Evolutionary conservation across 2,797 vertebrate species (phyloP), one percentile per base, ranked within the genome.

Genomic region (Argentina silus): DNA sequence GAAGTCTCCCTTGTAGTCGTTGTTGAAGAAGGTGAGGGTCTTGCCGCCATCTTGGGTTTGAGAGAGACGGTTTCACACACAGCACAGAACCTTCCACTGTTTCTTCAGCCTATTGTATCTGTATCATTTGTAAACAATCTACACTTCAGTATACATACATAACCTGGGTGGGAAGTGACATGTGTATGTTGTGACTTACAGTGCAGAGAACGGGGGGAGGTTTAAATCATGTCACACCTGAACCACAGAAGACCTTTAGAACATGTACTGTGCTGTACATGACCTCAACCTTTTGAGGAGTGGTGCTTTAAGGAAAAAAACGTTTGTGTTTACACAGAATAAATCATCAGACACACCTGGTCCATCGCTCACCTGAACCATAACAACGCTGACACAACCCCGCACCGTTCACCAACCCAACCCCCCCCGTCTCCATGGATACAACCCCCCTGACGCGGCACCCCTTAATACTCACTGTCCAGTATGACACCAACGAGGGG

Each of bases 11-110:
- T 87, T 95, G 81, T 95, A 95, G 92, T 99, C 97, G 0, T 95
- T 96, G 90, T 97, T 99, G 90, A 98, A 99, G 88, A 97, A 99
- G 0, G 96, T 99, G 86, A 99, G 86, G 0, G 97, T 98, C 89
- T 98, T 98, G 3, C 96, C 97, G 72, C 93, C 93, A 71, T 97
- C 98, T 99, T 89, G 67, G 83, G 48, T 57, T 42, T 69, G 59
- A 78, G n/a, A 60, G 12, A 69, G 23, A 60, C 27, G 6, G 27
- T 61, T 61, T 61, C 53, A 55, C 36, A 80, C 14, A 27, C 69
- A 48, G 43, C 1, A 36, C 27, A 36, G 27, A 36, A 36, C 27
- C n/a, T n/a, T n/a, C n/a, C n/a, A n/a, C n/a, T n/a, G n/a, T n/a
- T n/a, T n/a, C n/a, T n/a, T n/a, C n/a, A n/a, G n/a, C n/a, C n/a